These are phyloP conservation scores for Listronotus oregonensis DNA, from an alignment of 1,140 invertebrate genomes.

Conservation along the genomic window DNA sequence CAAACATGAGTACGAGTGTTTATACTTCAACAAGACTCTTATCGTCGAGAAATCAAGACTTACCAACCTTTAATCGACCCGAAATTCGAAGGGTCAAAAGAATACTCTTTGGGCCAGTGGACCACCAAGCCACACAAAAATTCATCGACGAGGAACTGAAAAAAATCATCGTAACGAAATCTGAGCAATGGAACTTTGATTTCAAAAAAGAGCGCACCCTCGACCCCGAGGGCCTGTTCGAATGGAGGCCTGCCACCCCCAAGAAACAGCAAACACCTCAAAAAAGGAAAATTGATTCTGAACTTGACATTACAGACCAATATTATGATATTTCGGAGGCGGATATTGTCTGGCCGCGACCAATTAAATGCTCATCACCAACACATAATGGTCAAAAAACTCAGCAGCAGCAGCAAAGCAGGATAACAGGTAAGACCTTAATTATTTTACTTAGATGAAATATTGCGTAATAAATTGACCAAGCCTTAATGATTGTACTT, in stretches of 20 bases:
- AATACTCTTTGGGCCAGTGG: constrained; percentile 54
- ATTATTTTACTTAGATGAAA: no score
- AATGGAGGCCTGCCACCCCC: constrained; percentile 45
- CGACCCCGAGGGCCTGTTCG: constrained; percentile 39
- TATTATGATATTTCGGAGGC: constrained; percentile 27
- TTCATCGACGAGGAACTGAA: constrained; percentile 54
- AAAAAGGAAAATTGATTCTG: constrained; percentile 31
- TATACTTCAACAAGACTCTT: constrained; percentile 36
- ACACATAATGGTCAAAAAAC: constrained; percentile 1
- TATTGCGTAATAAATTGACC: no score
- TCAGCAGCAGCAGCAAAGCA: constrained; percentile 22
- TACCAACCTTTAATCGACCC: constrained; percentile 31
- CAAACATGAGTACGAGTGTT: constrained; percentile 44
- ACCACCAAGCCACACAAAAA: constrained; percentile 54
- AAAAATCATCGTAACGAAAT: constrained; percentile 44
- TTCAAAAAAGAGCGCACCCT: constrained; percentile 50
- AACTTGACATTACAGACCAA: constrained; percentile 35
- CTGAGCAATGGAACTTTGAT: constrained; percentile 56
- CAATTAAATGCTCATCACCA: constrained; percentile 1
- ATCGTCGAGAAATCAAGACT: constrained; percentile 30
- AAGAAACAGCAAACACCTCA: constrained; percentile 24
- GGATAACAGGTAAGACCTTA: constrained; percentile 34
- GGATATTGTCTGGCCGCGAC: constrained; percentile 22
- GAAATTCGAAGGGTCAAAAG: constrained; percentile 49
- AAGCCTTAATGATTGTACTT: no score